Evolutionary conservation across 1,140 invertebrate species (phyloP).

Genomic region (Calephelis nemesis): DNA sequence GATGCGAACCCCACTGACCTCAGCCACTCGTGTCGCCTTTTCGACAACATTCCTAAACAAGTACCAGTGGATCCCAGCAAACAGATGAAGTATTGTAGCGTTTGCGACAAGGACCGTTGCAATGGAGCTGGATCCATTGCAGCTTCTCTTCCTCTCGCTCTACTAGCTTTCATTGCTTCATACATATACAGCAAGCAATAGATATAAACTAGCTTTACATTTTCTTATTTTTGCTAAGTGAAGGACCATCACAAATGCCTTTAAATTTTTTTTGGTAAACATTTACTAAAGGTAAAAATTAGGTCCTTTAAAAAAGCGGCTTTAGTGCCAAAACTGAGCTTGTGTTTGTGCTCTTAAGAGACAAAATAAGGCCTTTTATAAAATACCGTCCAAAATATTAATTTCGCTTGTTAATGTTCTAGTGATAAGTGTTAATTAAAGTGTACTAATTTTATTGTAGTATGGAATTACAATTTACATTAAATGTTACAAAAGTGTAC

Average conservation of each 20-base stretch:
- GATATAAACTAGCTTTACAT: conserved; percentile 20
- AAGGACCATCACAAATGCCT: conserved; percentile 5
- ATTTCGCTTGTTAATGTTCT: conserved; percentile 16
- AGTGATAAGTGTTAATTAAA: conserved; percentile 10
- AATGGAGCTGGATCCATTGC: conserved; percentile 79
- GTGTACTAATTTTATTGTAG: conserved; percentile 5
- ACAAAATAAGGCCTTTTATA: conserved; percentile 19
- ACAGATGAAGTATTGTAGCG: conserved; percentile 62
- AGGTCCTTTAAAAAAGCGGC: not conserved
- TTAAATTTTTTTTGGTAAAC: not conserved
- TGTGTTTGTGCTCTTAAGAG: conserved; percentile 14
- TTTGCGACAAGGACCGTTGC: conserved; percentile 74
- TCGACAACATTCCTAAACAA: conserved; percentile 43
- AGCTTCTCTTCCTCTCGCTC: conserved; percentile 61
- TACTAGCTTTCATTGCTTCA: conserved; percentile 52
- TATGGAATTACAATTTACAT: not conserved
- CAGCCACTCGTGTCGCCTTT: conserved; percentile 53
- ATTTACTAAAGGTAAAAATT: not conserved
- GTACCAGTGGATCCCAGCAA: conserved; percentile 39
- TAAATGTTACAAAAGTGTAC: not conserved
- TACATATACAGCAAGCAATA: conserved; percentile 63
- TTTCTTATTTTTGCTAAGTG: conserved; percentile 25
- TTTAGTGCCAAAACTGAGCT: conserved; percentile 18
- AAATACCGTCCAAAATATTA: conserved; percentile 23
- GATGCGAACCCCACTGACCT: conserved; percentile 61